A percentile compares a stretch with the other conserved stretches of the same genome.
phyloP scores from a whole-genome alignment of 2,113 vertebrate species.

The Nyctibius bracteatus region DNA sequence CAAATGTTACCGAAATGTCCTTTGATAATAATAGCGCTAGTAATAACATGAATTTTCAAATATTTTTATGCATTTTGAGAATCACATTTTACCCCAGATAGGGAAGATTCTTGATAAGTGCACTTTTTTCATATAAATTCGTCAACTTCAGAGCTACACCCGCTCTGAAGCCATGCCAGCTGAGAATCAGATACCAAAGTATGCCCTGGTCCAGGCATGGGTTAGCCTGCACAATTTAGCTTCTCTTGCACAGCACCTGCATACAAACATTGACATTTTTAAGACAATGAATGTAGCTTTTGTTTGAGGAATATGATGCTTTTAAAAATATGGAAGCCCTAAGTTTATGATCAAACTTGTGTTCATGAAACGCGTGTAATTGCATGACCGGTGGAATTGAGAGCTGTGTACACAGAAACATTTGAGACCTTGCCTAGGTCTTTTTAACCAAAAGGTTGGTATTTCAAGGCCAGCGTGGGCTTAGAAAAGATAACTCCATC shows the following conservation, averaged over 20 bases:
- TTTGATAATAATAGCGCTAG: constrained; percentile 48
- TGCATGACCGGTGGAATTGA: not conserved
- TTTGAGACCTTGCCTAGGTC: not conserved
- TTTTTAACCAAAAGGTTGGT: not conserved
- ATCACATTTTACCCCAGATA: not conserved
- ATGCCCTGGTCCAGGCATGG: not conserved
- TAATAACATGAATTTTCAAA: constrained; percentile 20
- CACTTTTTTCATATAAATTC: not conserved
- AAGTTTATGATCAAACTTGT: not conserved
- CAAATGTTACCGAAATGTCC: constrained; percentile 43
- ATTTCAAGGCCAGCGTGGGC: not conserved
- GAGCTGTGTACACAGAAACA: accelerated
- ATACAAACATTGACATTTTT: not conserved
- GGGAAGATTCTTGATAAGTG: not conserved
- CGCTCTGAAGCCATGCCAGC: not conserved
- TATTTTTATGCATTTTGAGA: not conserved
- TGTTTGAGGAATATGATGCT: not conserved
- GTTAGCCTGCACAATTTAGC: not conserved
- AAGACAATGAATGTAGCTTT: not conserved
- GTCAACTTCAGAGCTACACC: not conserved
- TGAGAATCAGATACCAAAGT: not conserved
- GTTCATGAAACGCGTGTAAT: not conserved
- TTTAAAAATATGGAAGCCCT: constrained; percentile 12
- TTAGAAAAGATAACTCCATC: not conserved
- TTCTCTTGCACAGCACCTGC: not conserved